Percentiles rank a stretch among this genome's conserved stretches.
Conservation (phyloP, 2,888 invertebrate genomes). For the Tenthredo livida region DNA sequence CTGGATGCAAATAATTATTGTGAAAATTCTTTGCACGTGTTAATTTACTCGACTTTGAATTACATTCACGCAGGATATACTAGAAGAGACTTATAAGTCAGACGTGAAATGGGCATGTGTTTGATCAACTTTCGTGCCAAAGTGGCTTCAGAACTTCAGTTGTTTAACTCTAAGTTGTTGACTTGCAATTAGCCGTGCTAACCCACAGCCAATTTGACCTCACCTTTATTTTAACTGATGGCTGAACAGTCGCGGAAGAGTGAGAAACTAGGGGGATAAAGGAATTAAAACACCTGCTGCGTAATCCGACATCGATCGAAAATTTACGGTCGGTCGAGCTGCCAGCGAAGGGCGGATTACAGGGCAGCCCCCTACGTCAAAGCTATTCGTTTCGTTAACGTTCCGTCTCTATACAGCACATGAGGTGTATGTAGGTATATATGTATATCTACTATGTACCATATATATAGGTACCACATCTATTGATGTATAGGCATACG, state of each 20-base stretch:
- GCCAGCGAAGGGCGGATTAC: slow-evolving; percentile 32
- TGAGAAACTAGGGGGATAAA: slow-evolving; percentile 12
- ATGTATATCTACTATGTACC: neutral
- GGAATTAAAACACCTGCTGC: slow-evolving; percentile 38
- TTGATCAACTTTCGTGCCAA: neutral
- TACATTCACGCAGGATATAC: neutral
- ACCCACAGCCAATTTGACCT: slow-evolving; percentile 29
- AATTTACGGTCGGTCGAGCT: slow-evolving; percentile 33
- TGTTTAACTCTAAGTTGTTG: slow-evolving; percentile 26
- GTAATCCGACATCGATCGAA: slow-evolving; percentile 45
- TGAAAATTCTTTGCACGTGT: neutral
- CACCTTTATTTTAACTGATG: slow-evolving; percentile 37
- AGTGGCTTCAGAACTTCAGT: slow-evolving; percentile 2
- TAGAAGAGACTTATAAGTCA: neutral
- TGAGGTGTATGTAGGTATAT: neutral
- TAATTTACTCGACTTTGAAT: neutral
- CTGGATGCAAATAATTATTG: neutral
- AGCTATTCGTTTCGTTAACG: slow-evolving; percentile 27
- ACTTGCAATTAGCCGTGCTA: slow-evolving; percentile 38
- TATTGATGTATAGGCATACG: neutral
- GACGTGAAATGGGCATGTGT: neutral
- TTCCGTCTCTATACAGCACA: slow-evolving; percentile 6
- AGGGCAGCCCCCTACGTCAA: neutral
- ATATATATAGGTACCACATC: neutral
- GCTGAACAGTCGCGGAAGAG: slow-evolving; percentile 13